Evolutionary conservation across 1,140 invertebrate species (phyloP).

Genomic region (Pseudomyrmex flavicornis): DNA sequence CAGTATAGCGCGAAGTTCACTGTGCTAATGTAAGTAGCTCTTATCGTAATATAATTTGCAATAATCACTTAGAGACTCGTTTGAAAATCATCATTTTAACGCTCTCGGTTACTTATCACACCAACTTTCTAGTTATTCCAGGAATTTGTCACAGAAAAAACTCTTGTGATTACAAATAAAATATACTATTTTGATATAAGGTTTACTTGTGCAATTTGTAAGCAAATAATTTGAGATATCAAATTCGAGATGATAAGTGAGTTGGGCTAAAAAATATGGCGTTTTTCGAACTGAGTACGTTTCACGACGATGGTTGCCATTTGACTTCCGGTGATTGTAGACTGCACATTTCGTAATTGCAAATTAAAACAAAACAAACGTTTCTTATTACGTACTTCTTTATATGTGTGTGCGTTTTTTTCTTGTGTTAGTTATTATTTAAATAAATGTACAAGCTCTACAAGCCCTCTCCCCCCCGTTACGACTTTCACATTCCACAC

Average conservation of each 20-base stretch:
- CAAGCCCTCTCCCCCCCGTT: too few relatives aligned
- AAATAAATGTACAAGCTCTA: constrained; percentile 35
- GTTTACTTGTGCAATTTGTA: constrained; percentile 69
- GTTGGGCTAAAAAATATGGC: not conserved
- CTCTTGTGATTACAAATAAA: constrained; percentile 67
- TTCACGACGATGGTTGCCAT: constrained; percentile 20
- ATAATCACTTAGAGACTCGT: constrained; percentile 42
- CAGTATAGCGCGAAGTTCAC: too few relatives aligned
- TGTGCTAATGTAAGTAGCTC: constrained; percentile 65
- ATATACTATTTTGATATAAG: constrained; percentile 63
- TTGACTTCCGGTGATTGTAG: constrained; percentile 46
- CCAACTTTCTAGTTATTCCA: constrained; percentile 57
- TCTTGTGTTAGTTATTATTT: constrained; percentile 11
- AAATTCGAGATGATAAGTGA: constrained; percentile 18
- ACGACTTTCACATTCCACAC: constrained; percentile 47
- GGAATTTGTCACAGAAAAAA: constrained; percentile 64
- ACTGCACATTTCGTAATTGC: constrained; percentile 15
- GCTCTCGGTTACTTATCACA: constrained; percentile 63
- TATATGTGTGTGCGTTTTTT: not conserved
- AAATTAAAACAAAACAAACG: not conserved
- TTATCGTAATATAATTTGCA: constrained; percentile 62
- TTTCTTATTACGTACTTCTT: not conserved
- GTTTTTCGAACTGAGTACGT: constrained; percentile 27
- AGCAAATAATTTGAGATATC: constrained; percentile 53
- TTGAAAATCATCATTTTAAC: constrained; percentile 36